Base-by-base conservation (phyloP, 2,888 invertebrate species). In the Tachina grossa region DNA sequence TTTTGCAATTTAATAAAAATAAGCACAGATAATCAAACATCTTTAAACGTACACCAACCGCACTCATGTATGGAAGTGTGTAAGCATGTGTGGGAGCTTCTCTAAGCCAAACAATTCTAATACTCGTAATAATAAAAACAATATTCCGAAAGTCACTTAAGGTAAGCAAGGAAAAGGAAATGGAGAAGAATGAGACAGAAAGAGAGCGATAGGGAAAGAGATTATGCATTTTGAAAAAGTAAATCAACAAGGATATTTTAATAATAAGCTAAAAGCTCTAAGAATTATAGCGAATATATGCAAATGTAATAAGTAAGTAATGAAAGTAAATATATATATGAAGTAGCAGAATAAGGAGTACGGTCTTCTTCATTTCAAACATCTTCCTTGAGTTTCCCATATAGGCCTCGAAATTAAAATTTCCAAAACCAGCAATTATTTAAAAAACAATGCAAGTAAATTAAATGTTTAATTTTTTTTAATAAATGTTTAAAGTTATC, bases 201-300 rank as follows among this genome's bases (percentile, higher is more conserved):
- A 31, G 31, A 31, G 31, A 31, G 31, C 5, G 31, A 31, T 2
- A 31, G 4, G 0, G 31, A 31, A 1, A 83, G 66, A 79, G 85
- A 79, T 85, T 83, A 75, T 79, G 79, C 78, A 83, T 63, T 81
- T 69, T 22, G 22, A 72, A 47, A 47, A 22, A 71, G 69, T 59
- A 61, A 72, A 66, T 39, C 72, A 76, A 53, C 39, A 71, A 65
- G 65, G 43, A 72, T 77, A 68, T 72, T 68, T 69, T 55, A 61
- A 39, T 41, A 72, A 61, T 66, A 51, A 83, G 83, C 83, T 83
- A 78, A 83, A 83, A 75, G 71, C 79, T 79, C 16, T 19, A 65
- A 79, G 85, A 92, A 91, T 92, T 90, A 92, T 92, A 89, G 91
- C 90, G 88, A 89, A 89, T 89, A 86, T 89, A 92, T 92, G 92